These are phyloP conservation scores for Lethenteron camtschaticum DNA, from an alignment of 2,113 vertebrate species.

Conservation along the genomic window DNA sequence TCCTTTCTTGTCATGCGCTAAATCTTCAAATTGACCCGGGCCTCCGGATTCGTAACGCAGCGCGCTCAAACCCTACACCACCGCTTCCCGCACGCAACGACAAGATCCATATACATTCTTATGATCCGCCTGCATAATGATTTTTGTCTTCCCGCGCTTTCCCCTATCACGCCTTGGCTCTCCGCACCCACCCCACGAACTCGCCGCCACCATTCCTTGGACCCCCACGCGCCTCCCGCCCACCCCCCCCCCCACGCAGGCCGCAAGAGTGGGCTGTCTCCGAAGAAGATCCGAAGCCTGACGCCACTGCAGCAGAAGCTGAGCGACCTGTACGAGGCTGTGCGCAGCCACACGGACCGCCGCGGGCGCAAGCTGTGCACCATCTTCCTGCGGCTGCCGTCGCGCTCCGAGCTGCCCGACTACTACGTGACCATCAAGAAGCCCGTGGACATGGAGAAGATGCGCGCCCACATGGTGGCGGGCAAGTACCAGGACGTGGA, in stretches of 20 bases:
- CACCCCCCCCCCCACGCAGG: slow-evolving; percentile 22
- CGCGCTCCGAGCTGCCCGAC: slow-evolving; percentile 88
- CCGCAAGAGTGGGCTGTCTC: slow-evolving; percentile 68
- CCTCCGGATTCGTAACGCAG: too few species aligned
- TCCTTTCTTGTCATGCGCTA: too few species aligned
- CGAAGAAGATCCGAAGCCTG: slow-evolving; percentile 89
- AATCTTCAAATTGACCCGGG: too few species aligned
- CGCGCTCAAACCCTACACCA: too few species aligned
- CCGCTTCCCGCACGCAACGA: too few species aligned
- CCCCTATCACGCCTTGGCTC: background rate
- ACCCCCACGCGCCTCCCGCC: background rate
- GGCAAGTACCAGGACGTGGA: slow-evolving; percentile 98
- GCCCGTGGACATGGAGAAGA: slow-evolving; percentile 92
- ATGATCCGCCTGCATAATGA: too few species aligned
- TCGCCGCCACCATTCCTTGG: background rate
- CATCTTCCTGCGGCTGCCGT: slow-evolving; percentile 79
- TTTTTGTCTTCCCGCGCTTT: background rate
- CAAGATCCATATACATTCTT: too few species aligned
- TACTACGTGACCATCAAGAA: slow-evolving; percentile 95
- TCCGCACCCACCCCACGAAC: background rate
- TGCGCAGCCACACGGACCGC: slow-evolving; percentile 92
- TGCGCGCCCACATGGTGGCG: slow-evolving; percentile 87
- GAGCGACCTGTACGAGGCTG: slow-evolving; percentile 82
- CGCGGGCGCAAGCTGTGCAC: slow-evolving; percentile 87
- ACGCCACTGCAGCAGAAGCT: slow-evolving; percentile 92